Percentiles rank a stretch among this genome's conserved stretches.
Evolutionary conservation across 2,113 vertebrate genomes (phyloP).

Genomic region (Oncorhynchus tshawytscha): DNA sequence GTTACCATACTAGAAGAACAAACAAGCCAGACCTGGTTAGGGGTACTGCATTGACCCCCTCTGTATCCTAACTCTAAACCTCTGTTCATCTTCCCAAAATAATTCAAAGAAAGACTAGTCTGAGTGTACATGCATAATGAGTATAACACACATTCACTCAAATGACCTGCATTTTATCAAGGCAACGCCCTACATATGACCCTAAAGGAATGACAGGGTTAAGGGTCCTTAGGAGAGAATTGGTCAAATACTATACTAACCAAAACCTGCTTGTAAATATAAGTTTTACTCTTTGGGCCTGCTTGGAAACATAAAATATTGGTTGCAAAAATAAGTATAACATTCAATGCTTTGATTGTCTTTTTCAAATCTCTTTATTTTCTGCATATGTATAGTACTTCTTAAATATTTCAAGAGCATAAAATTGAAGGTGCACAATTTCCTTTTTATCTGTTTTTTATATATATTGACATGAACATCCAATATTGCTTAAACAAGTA

Average conservation of each 20-base stretch:
- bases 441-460: constrained; percentile 60
- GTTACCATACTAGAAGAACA: constrained; percentile 31
- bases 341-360: constrained; percentile 99
- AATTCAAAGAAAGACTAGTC: constrained; percentile 38
- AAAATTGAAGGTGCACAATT: constrained; percentile 87
- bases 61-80: neutral
- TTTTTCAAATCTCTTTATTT: constrained; percentile 92
- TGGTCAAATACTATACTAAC: constrained; percentile 18
- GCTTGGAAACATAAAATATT: constrained; percentile 84
- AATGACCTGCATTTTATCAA: constrained; percentile 3
- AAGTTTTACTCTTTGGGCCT: constrained; percentile 80
- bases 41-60: too few species aligned
- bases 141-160: constrained; percentile 37
- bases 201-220: constrained; percentile 4
- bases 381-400: constrained; percentile 85
- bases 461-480: constrained; percentile 85
- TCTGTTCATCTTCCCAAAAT: constrained; percentile 16
- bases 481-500: constrained; percentile 75
- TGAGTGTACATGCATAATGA: constrained; percentile 37
- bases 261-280: constrained; percentile 24
- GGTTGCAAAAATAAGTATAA: constrained; percentile 98
- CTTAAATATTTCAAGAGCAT: constrained; percentile 91
- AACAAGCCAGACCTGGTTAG: neutral
- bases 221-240: neutral
- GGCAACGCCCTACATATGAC: too few species aligned